A percentile compares a stretch with the other conserved stretches of the same genome.
Conservation (phyloP, 2,113 vertebrate species). For the Pangasianodon hypophthalmus region DNA sequence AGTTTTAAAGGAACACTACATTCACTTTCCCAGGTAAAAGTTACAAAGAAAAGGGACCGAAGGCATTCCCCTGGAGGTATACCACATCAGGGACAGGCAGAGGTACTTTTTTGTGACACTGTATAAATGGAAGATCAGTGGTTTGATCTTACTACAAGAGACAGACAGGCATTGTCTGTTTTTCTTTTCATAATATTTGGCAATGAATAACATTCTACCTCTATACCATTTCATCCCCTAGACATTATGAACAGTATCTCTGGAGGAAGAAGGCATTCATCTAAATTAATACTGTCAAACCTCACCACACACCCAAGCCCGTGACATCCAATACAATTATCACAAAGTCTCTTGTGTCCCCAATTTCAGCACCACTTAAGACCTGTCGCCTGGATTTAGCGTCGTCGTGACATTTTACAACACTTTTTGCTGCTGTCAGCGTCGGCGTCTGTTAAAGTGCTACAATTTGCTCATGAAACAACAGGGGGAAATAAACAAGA, state of each 20-base stretch:
- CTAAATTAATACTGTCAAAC: constrained; percentile 57
- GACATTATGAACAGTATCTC: constrained; percentile 41
- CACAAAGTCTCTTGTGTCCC: constrained; percentile 42
- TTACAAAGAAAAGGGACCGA: not conserved
- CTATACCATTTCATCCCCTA: constrained; percentile 34
- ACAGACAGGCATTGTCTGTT: not conserved
- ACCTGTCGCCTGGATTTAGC: constrained; percentile 48
- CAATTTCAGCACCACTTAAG: constrained; percentile 46
- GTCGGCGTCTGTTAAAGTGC: constrained; percentile 25
- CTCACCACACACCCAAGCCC: constrained; percentile 38
- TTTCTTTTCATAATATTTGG: constrained; percentile 15
- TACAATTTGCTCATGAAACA: constrained; percentile 32
- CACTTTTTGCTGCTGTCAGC: constrained; percentile 41
- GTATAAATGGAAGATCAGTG: not conserved
- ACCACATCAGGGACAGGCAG: not conserved
- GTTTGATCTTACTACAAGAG: not conserved
- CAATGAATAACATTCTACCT: constrained; percentile 10
- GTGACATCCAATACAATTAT: constrained; percentile 53
- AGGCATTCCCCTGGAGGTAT: not conserved
- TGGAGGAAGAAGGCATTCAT: constrained; percentile 45
- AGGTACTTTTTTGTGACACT: not conserved
- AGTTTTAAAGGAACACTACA: not conserved
- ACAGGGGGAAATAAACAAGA: constrained; percentile 30
- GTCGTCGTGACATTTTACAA: constrained; percentile 52
- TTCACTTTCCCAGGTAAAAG: not conserved